Evolutionary conservation across 2,113 vertebrate genomes (phyloP).

Genomic region (Prietella phreatophila): DNA sequence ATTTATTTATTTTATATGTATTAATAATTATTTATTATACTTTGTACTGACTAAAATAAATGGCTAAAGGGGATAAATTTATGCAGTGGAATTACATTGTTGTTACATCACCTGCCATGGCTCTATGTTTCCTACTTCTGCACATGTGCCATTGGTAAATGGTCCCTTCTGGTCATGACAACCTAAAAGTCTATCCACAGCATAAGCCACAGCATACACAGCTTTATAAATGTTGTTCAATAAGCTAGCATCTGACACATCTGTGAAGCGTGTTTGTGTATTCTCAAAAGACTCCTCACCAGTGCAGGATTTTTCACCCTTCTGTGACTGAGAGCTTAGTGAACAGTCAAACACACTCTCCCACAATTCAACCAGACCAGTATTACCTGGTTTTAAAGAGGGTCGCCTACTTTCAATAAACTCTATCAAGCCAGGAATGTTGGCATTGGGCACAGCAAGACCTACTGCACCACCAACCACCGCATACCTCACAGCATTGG

Average conservation of each 20-base stretch:
- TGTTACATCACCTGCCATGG: slow-evolving; percentile 70
- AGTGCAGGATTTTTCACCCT: slow-evolving; percentile 56
- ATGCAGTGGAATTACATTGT: background rate
- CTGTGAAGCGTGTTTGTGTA: slow-evolving; percentile 66
- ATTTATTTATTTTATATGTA: background rate
- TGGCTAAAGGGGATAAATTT: background rate
- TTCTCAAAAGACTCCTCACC: slow-evolving; percentile 68
- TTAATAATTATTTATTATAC: background rate
- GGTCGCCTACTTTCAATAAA: slow-evolving; percentile 65
- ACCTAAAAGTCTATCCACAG: slow-evolving; percentile 64
- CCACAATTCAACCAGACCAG: slow-evolving; percentile 72
- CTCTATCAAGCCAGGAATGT: slow-evolving; percentile 71
- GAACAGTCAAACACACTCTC: slow-evolving; percentile 69
- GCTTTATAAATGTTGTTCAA: slow-evolving; percentile 77
- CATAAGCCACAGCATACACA: slow-evolving; percentile 70
- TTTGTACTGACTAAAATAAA: background rate
- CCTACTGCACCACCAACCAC: slow-evolving; percentile 73
- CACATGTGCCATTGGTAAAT: slow-evolving; percentile 69
- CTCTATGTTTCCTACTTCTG: slow-evolving; percentile 61
- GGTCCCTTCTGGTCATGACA: slow-evolving; percentile 67
- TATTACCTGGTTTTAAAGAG: slow-evolving; percentile 61
- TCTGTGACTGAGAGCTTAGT: slow-evolving; percentile 49
- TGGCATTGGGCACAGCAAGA: slow-evolving; percentile 69
- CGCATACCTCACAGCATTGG: slow-evolving; percentile 65
- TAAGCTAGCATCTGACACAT: slow-evolving; percentile 72